phyloP scores from a whole-genome alignment of 1,140 invertebrate genomes.

The Drosophila bocqueti region DNA sequence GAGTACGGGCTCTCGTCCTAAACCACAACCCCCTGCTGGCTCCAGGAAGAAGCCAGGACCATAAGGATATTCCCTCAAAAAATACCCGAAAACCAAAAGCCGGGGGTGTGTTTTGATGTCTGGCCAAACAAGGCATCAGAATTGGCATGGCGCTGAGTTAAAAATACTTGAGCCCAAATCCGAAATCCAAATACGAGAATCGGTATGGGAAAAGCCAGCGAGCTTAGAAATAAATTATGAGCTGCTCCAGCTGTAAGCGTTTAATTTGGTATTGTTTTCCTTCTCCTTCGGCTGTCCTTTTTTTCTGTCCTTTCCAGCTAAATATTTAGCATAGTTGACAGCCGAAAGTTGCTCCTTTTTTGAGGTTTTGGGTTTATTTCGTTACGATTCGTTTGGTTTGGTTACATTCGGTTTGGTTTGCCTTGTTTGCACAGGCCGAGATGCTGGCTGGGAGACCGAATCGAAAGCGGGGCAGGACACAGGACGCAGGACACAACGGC shows the following conservation, averaged over 20 bases:
- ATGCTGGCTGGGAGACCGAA: slow-evolving; percentile 55
- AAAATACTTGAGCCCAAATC: slow-evolving; percentile 46
- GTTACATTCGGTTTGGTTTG: slow-evolving; percentile 54
- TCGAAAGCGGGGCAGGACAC: slow-evolving; percentile 61
- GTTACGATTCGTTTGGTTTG: slow-evolving; percentile 78
- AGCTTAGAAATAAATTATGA: slow-evolving; percentile 60
- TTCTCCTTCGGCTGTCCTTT: slow-evolving; percentile 26
- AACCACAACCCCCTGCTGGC: slow-evolving; percentile 23
- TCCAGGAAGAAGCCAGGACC: slow-evolving; percentile 9
- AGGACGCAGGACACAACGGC: slow-evolving; percentile 36
- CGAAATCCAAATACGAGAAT: slow-evolving; percentile 15
- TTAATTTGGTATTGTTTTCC: slow-evolving; percentile 72
- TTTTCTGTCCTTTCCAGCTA: slow-evolving; percentile 21
- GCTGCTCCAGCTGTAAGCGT: slow-evolving; percentile 59
- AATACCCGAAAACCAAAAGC: slow-evolving; percentile 38
- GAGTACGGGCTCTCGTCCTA: background rate
- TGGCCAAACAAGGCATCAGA: slow-evolving; percentile 46
- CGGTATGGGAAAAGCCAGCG: slow-evolving; percentile 3
- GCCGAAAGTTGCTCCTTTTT: slow-evolving; percentile 69
- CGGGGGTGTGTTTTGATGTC: slow-evolving; percentile 80
- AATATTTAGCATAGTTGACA: slow-evolving; percentile 79
- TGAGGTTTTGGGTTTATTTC: slow-evolving; percentile 81
- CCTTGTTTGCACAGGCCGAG: slow-evolving; percentile 71
- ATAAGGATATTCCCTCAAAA: slow-evolving; percentile 11
- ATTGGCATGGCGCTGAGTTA: slow-evolving; percentile 44